A percentile compares a stretch with the other conserved stretches of the same genome.
These are phyloP conservation scores for Apodemia duryi DNA, from an alignment of 2,888 invertebrate genomes.

Conservation along the genomic window DNA sequence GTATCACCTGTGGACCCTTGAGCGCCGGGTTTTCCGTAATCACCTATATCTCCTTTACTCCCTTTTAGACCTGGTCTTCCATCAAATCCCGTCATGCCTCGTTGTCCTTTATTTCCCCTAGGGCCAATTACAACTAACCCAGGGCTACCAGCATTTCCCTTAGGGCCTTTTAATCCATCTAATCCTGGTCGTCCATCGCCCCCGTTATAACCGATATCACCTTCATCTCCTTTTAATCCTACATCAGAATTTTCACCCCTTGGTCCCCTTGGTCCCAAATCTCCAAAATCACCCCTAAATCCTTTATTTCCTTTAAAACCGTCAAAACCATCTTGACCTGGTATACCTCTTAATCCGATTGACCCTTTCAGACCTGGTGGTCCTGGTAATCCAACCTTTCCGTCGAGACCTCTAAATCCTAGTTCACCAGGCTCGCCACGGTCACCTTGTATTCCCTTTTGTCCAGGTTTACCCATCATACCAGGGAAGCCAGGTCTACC, in stretches of 20 bases:
- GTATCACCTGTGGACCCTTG: slow-evolving; percentile 72
- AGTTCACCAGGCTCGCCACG: slow-evolving; percentile 60
- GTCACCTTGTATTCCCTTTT: slow-evolving; percentile 57
- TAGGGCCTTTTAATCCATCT: slow-evolving; percentile 74
- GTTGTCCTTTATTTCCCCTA: slow-evolving; percentile 62
- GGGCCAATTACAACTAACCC: slow-evolving; percentile 58
- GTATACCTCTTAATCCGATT: slow-evolving; percentile 43
- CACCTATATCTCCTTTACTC: slow-evolving; percentile 77
- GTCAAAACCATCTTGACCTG: slow-evolving; percentile 48
- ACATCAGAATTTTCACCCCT: slow-evolving; percentile 77
- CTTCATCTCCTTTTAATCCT: slow-evolving; percentile 81
- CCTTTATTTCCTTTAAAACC: slow-evolving; percentile 72
- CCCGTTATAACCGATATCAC: slow-evolving; percentile 48
- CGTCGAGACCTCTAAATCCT: slow-evolving; percentile 86
- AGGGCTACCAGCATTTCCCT: slow-evolving; percentile 81
- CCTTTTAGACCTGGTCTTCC: slow-evolving; percentile 74
- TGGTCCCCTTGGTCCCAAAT: slow-evolving; percentile 73
- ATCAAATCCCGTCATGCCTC: slow-evolving; percentile 71
- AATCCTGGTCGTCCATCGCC: slow-evolving; percentile 56
- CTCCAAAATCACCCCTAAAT: slow-evolving; percentile 56
- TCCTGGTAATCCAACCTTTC: slow-evolving; percentile 79
- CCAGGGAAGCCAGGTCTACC: slow-evolving; percentile 73
- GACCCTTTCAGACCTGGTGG: slow-evolving; percentile 45
- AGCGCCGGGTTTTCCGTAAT: slow-evolving; percentile 68
- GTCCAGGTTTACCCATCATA: slow-evolving; percentile 47